Base-by-base conservation (phyloP, 2,888 invertebrate genomes). In the Antheraea assamensis region DNA sequence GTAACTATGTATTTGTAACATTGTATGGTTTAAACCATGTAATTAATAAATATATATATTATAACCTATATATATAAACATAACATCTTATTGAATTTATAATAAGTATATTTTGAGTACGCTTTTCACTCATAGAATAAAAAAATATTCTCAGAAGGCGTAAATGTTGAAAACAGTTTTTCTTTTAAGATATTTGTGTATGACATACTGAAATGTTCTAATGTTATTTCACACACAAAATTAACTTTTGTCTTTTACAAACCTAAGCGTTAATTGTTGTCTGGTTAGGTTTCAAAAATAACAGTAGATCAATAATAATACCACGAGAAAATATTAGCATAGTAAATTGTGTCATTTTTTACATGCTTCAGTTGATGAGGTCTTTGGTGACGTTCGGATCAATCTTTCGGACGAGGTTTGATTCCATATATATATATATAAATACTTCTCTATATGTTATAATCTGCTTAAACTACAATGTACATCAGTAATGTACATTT, bases 301-400 rank as follows among this genome's bases (percentile, higher is more conserved):
- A 58, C 0, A 4, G 17, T 64, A 17, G 4, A 30, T 13, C 3
- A 5, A 19, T 30, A 27, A 13, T 61, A 61, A 27, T n/a, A 15
- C 13, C 24, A 64, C 15, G 17, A 15, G 17, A 27, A 64, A 15
- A 64, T 2, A 64, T 17, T 17, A 64, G 17, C 31, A 71, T 74
- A 70, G 47, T 79, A 47, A 76, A n/a, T 73, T 74, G 27, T 71
- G 58, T 77, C 71, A 78, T 71, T 73, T 78, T 70, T 94, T 94
- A 84, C 94, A 94, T 93, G 94, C 93, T 87, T 83, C 93, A 94
- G 94, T 94, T 83, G 93, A 94, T 88, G 94, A 94, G 87, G 92
- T 90, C 84, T 82, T 86, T 77, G 87, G 87, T 85, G 93, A 91
- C 80, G 13, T 42, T 42, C 42, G 42, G 42, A 42, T 42, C 13